Evolutionary conservation across 2,888 invertebrate genomes (phyloP), one percentile per base, ranked within the genome.

Genomic region (Rhagium mordax): DNA sequence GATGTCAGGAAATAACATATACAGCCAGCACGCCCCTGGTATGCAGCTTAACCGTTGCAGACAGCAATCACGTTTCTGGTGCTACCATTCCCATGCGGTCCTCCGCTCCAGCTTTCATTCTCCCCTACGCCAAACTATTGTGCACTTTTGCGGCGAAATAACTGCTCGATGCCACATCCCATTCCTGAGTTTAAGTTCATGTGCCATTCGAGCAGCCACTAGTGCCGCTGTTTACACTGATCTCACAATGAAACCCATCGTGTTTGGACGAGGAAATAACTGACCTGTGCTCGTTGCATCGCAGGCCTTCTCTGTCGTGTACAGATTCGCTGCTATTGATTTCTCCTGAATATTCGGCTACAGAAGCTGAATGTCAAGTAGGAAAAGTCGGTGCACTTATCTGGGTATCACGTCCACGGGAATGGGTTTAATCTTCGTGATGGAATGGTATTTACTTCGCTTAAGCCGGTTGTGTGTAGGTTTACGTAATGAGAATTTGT

Each of bases 11-110:
- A 41, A 1, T 33, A 41, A 41, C n/a, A 41, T n/a, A 41, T 20
- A 51, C 8, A 4, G 20, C 51, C 29, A 29, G 49, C 57, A 67
- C 59, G 67, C 57, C 57, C 16, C 55, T 67, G 67, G 16, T 27
- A 24, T 29, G 21, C 59, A 59, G 20, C 53, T 57, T 15, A 27
- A 33, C 16, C 41, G 47, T 55, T 48, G 41, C 41, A 59, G 59
- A 68, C 61, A 59, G 53, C 68, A 68, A 68, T 68, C 68, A 68
- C 68, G 68, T 59, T 48, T 20, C 48, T 57, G 49, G 48, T 27
- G 48, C 15, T 27, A 47, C 59, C 27, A 59, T 68, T 68, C 49
- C 48, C 48, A 27, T 68, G 41, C 59, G 59, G 59, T 48, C 33
- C 47, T 41, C 48, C 47, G 48, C 67, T 57, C 18, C 21, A 20